Conservation (phyloP, 2,888 invertebrate species). For the Mystacides longicornis region DNA sequence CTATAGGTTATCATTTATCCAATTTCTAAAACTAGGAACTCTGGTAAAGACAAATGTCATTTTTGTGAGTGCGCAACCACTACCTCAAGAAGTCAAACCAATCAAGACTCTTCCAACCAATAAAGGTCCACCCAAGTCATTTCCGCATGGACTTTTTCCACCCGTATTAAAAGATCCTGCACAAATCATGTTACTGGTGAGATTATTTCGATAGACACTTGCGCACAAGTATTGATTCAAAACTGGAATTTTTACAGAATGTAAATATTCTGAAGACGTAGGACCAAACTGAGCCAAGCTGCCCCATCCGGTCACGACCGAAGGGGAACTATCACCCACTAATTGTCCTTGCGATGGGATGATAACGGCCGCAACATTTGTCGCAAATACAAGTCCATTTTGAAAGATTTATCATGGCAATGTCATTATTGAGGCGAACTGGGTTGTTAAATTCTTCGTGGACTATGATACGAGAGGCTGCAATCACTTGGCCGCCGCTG, state of each 20-base stretch:
- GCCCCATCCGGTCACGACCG: slow-evolving; percentile 44
- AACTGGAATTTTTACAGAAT: slow-evolving; percentile 11
- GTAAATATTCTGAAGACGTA: background rate
- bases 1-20: slow-evolving; percentile 31
- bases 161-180: slow-evolving; percentile 38
- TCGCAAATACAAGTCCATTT: slow-evolving; percentile 31
- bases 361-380: slow-evolving; percentile 32
- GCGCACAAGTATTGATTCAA: slow-evolving; percentile 8
- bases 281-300: slow-evolving; percentile 20
- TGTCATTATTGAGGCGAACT: slow-evolving; percentile 36
- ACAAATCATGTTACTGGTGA: slow-evolving; percentile 39
- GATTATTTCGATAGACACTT: background rate
- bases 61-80: slow-evolving; percentile 44
- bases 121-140: slow-evolving; percentile 51
- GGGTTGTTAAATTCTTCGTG: slow-evolving; percentile 36
- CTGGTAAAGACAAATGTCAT: slow-evolving; percentile 54
- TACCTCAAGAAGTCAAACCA: slow-evolving; percentile 53
- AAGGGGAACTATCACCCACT: slow-evolving; percentile 35
- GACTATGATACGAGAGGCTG: slow-evolving; percentile 31
- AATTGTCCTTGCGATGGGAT: slow-evolving; percentile 30
- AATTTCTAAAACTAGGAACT: slow-evolving; percentile 37
- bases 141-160: slow-evolving; percentile 44
- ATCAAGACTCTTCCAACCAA: slow-evolving; percentile 35
- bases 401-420: slow-evolving; percentile 35
- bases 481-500: slow-evolving; percentile 36